phyloP scores from a whole-genome alignment of 1,140 invertebrate species.

The Drosophila nigrodunni region DNA sequence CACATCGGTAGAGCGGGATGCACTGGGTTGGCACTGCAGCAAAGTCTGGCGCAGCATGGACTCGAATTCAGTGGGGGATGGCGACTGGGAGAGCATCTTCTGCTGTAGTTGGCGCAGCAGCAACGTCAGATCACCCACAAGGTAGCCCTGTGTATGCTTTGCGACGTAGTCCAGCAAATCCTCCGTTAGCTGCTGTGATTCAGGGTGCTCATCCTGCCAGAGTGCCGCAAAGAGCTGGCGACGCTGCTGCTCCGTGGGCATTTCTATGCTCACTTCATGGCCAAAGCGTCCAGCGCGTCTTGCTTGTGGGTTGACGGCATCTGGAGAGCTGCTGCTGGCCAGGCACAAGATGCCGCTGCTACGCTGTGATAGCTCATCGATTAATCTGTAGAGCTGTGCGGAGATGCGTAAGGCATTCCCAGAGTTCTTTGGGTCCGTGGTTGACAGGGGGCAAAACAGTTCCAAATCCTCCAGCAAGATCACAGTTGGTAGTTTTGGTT shows the following conservation, averaged over 20 bases:
- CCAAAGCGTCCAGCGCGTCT: constrained; percentile 83
- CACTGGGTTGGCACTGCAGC: constrained; percentile 79
- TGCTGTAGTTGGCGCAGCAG: constrained; percentile 59
- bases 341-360: constrained; percentile 78
- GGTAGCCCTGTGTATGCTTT: constrained; percentile 74
- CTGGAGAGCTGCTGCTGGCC: constrained; percentile 81
- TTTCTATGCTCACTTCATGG: constrained; percentile 86
- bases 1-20: constrained; percentile 86
- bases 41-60: constrained; percentile 38
- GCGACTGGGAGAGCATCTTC: constrained; percentile 16
- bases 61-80: constrained; percentile 26
- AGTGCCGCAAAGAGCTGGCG: constrained; percentile 42
- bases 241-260: constrained; percentile 86
- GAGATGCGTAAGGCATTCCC: constrained; percentile 70
- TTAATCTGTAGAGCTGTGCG: constrained; percentile 75
- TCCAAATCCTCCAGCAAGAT: constrained; percentile 84
- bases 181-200: constrained; percentile 2
- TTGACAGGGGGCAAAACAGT: constrained; percentile 70
- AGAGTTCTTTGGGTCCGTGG: constrained; percentile 40
- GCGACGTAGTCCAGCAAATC: constrained; percentile 53
- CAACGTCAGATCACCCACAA: constrained; percentile 64
- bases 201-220: constrained; percentile 13
- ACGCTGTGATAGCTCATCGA: constrained; percentile 75
- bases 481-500: constrained; percentile 57
- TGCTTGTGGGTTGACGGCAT: constrained; percentile 76